A percentile compares a stretch with the other conserved stretches of the same genome.
Evolutionary conservation across 1,140 invertebrate genomes (phyloP).

Genomic region (Cecropterus lyciades): DNA sequence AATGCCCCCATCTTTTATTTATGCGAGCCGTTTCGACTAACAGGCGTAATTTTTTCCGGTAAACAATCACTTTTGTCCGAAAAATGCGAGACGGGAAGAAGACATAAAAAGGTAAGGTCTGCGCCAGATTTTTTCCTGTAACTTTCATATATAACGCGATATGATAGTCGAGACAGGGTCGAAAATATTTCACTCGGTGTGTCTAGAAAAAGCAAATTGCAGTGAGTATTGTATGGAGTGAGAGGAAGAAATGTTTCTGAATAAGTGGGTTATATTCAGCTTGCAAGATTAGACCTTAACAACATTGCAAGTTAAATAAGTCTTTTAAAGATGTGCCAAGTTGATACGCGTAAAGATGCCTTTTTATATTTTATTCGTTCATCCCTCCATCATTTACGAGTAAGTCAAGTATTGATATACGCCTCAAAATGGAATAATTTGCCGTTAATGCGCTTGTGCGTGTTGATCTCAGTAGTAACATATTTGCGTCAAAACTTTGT

Average conservation of each 20-base stretch:
- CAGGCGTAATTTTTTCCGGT: slow-evolving; percentile 83
- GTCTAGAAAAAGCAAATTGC: slow-evolving; percentile 19
- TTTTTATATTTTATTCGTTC: too few relatives aligned
- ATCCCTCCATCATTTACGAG: too few relatives aligned
- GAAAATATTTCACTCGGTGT: slow-evolving; percentile 15
- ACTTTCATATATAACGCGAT: slow-evolving; percentile 52
- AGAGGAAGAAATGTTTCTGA: not conserved
- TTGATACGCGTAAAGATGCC: too few relatives aligned
- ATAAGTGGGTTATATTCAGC: too few relatives aligned
- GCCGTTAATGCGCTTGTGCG: too few relatives aligned
- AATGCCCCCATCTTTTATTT: slow-evolving; percentile 79
- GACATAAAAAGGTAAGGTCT: slow-evolving; percentile 73
- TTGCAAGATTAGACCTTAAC: too few relatives aligned
- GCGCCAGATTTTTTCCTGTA: slow-evolving; percentile 60
- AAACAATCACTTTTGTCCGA: slow-evolving; percentile 83
- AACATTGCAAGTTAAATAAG: too few relatives aligned
- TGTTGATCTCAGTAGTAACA: too few relatives aligned
- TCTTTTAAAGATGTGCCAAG: too few relatives aligned
- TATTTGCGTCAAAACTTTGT: too few relatives aligned
- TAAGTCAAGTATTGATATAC: too few relatives aligned
- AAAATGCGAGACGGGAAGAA: slow-evolving; percentile 79
- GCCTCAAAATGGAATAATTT: too few relatives aligned
- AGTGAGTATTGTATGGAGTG: slow-evolving; percentile 3
- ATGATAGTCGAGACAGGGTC: slow-evolving; percentile 20
- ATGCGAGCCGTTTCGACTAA: slow-evolving; percentile 74